Base-by-base conservation (phyloP, 2,797 vertebrate genomes). In the Eulemur coronatus region DNA sequence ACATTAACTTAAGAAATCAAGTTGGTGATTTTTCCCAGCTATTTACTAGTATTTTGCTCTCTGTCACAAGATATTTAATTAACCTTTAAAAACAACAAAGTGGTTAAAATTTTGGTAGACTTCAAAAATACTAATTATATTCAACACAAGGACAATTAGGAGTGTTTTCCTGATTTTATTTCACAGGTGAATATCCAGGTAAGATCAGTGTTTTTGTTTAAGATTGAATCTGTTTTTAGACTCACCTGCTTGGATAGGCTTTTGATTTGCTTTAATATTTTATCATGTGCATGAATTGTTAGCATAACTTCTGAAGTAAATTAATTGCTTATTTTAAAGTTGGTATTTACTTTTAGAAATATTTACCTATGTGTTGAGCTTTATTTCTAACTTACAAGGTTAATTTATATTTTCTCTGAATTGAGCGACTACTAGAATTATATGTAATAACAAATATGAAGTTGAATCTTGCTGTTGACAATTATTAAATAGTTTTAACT, bases 381-480 rank as follows among this genome's bases (percentile, higher is more conserved):
- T 63, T 91, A 70, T 89, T 76, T 94, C 57, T 89, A 48, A 63
- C 11, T 94, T 94, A 14, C 38, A 84, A 81, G 33, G 8, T 55
- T 78, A 88, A 86, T 82, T 75, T 93, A 33, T 57, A 12, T 89
- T 43, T 80, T 94, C 95, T 91, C 61, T 95, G 50, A 95, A 70
- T 91, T 96, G 95, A 97, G 95, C 94, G 69, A 92, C 94, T 94
- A 90, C 92, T 97, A 63, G 43, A 95, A 46, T 67, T 92, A 35
- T 57, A 17, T 52, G 20, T 78, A 55, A 70, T 84, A 61, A 93
- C 52, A 88, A 90, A 75, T 33, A 46, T 3, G 7, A 96, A 90
- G 72, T 86, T 82, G 69, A 91, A 89, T 87, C 67, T 78, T 82
- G 46, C 46, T 89, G 4, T 48, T 75, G 43, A 57, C 65, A 84